Evolutionary conservation across 2,113 vertebrate species (phyloP), one percentile per base, ranked within the genome.

Genomic region (Cheilinus undulatus): DNA sequence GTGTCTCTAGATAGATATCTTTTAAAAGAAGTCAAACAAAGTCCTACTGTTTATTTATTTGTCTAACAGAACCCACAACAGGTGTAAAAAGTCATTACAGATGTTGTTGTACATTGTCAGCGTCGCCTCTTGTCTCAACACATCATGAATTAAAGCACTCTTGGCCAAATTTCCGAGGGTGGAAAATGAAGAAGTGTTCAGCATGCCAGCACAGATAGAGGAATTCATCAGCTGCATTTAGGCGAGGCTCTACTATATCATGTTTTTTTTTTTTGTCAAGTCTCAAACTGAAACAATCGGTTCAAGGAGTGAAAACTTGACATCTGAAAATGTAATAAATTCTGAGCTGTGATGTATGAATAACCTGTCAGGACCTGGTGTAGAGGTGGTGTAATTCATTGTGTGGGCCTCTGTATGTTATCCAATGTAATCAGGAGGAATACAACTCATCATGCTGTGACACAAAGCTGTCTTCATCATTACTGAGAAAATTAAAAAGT

Each of bases 201-300:
- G 68, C 86, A 27, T 84, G 85, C 71, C 79, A 45, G 73, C 71
- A 78, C 81, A 87, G 53, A 87, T 30, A 68, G 20, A 80, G 64
- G 76, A 76, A 86, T 87, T 64, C 43, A 66, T 78, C 58, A 45
- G 26, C 19, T 68, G 51, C 34, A 26, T 63, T 36, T 24, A 62
- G 62, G 73, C 38, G 78, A 57, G 80, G 46, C 43, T 72, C 28
- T 20, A 7, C 45, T 64, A 43, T 62, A 38, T 73, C 72, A 38
- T 69, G n/a, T 50, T 30, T 27, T 65, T 60, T 79, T 69, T 20
- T 48, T 36, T 30, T 65, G 60, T 79, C 28, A 70, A 28, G 34
- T 23, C 19, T 59, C 63, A 8, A 12, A 56, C 3, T 60, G 6
- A 54, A 23, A 68, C 53, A 64, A 64, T 56, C 26, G 0, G 13